Percentiles rank a stretch among this genome's conserved stretches.
Conservation (phyloP, 2,797 vertebrate species). For the Paedocypris micromegethes region DNA sequence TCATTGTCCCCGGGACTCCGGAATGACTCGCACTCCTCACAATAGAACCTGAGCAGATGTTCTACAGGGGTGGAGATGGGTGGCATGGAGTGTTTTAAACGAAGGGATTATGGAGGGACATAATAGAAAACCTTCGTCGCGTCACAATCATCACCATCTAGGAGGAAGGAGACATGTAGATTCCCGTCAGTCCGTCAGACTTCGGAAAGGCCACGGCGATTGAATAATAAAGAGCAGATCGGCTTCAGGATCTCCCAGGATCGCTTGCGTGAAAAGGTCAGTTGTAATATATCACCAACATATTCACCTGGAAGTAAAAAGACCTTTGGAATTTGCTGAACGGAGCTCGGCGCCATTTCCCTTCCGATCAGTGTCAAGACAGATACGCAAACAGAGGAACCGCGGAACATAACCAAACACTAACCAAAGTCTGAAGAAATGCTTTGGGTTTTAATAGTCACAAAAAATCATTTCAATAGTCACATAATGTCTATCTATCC, state of each 20-base stretch:
- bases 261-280: constrained; percentile 45
- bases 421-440: too few species aligned
- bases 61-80: constrained; percentile 1
- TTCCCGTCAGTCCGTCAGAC: constrained; percentile 18
- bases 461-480: too few species aligned
- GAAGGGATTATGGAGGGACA: too few species aligned
- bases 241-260: constrained; percentile 27
- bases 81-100: not conserved
- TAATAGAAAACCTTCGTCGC: too few species aligned
- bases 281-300: constrained; percentile 44
- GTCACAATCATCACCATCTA: too few species aligned
- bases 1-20: constrained; percentile 41
- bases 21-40: constrained; percentile 40
- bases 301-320: constrained; percentile 40
- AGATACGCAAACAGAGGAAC: not conserved
- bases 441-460: too few species aligned
- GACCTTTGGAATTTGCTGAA: constrained; percentile 46
- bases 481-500: too few species aligned
- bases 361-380: not conserved
- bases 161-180: constrained; percentile 1
- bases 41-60: constrained; percentile 36
- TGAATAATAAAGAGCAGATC: constrained; percentile 35
- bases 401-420: too few species aligned
- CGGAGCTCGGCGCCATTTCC: constrained; percentile 13
- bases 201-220: constrained; percentile 24